Conservation (phyloP, 2,113 vertebrate genomes). For the Sorex fumeus region DNA sequence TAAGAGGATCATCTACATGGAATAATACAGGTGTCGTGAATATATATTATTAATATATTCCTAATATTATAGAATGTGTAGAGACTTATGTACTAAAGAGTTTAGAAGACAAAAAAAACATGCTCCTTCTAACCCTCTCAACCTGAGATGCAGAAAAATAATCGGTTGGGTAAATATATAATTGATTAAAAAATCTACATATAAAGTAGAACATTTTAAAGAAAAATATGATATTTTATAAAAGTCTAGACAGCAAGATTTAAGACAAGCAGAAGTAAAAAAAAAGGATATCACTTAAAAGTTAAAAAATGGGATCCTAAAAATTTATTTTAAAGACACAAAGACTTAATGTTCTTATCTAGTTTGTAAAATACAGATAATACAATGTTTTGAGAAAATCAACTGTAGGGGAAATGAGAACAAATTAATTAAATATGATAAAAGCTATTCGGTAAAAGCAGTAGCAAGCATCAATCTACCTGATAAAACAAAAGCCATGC, state of each 20-base stretch:
- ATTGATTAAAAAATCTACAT: not conserved
- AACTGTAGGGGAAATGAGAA: not conserved
- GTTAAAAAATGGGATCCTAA: not conserved
- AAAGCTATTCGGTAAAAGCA: slow-evolving; percentile 11
- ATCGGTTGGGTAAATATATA: not conserved
- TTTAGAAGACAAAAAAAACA: not conserved
- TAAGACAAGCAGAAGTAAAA: not conserved
- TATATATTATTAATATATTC: not conserved
- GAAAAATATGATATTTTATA: not conserved
- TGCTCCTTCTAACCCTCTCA: not conserved
- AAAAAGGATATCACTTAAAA: not conserved
- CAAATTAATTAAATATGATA: not conserved
- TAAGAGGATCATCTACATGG: not conserved
- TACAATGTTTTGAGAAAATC: not conserved
- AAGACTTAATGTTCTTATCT: not conserved
- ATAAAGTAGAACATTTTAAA: not conserved
- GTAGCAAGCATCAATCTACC: not conserved
- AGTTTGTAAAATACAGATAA: slow-evolving; percentile 12
- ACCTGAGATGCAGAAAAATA: slow-evolving; percentile 4
- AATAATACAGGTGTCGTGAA: not conserved
- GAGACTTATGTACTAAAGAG: not conserved
- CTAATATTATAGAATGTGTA: not conserved
- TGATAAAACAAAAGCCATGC: slow-evolving; percentile 26
- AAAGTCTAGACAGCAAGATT: not conserved
- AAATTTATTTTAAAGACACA: not conserved